phyloP scores from a whole-genome alignment of 2,888 invertebrate genomes.

The Danaus chrysippus region DNA sequence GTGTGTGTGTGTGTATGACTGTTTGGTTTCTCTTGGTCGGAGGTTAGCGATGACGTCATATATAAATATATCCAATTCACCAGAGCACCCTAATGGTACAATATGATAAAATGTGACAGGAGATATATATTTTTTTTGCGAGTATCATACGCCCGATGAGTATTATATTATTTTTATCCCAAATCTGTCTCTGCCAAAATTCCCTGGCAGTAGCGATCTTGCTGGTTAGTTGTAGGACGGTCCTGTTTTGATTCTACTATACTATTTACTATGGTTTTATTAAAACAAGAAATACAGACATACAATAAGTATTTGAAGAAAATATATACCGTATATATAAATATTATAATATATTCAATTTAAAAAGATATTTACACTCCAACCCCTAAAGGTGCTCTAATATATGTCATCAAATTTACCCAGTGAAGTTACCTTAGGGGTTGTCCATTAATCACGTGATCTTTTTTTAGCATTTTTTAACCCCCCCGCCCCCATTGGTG shows the following conservation, averaged over 20 bases:
- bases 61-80: not conserved
- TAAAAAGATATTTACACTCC: not conserved
- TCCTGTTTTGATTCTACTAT: conserved; percentile 4
- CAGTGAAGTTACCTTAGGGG: too few species aligned
- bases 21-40: too few species aligned
- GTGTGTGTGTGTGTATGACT: too few species aligned
- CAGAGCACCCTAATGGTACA: conserved; percentile 1
- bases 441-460: too few species aligned
- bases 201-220: conserved; percentile 40
- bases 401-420: too few species aligned
- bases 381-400: too few species aligned
- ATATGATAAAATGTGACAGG: conserved; percentile 5
- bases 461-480: too few species aligned
- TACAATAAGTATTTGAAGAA: too few species aligned
- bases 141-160: conserved; percentile 7
- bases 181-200: conserved; percentile 50
- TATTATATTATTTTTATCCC: conserved; percentile 45
- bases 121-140: conserved; percentile 10
- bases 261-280: not conserved
- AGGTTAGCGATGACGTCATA: too few species aligned
- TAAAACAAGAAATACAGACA: not conserved
- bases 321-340: too few species aligned
- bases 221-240: conserved; percentile 32
- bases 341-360: not conserved
- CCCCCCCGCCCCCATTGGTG: too few species aligned